These are phyloP conservation scores for Stegostoma tigrinum DNA, from an alignment of 2,113 vertebrate species.

Conservation along the genomic window DNA sequence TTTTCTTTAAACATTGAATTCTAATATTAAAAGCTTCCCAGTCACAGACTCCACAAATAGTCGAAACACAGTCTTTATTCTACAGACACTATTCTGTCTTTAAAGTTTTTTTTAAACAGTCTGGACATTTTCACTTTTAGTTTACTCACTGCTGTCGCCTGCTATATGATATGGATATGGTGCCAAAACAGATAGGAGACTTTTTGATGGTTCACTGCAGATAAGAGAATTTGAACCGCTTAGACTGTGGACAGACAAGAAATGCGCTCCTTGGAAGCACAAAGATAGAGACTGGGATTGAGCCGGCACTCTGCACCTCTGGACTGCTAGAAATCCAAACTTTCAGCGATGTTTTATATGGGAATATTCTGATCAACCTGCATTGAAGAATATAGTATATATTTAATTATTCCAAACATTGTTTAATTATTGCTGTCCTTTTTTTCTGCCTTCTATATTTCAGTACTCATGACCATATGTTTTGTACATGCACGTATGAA, in stretches of 20 bases:
- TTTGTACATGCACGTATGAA: conserved; percentile 28
- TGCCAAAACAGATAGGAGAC: conserved; percentile 36
- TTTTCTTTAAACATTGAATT: conserved; percentile 34
- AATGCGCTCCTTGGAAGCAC: conserved; percentile 27
- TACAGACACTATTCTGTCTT: conserved; percentile 3
- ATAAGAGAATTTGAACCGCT: conserved; percentile 40
- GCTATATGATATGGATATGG: conserved; percentile 26
- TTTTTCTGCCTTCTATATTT: neutral
- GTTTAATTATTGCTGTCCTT: conserved; percentile 26
- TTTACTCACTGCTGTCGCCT: conserved; percentile 27
- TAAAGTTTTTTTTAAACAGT: conserved; percentile 26
- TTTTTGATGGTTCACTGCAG: conserved; percentile 35
- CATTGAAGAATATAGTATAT: conserved; percentile 36
- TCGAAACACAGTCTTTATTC: neutral
- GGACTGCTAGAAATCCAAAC: conserved; percentile 8
- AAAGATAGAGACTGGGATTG: conserved; percentile 24
- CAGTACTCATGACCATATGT: conserved; percentile 11
- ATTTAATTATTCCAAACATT: conserved; percentile 36
- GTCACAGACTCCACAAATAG: neutral
- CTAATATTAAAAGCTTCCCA: conserved; percentile 42
- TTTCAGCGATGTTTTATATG: conserved; percentile 12
- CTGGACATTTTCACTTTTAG: conserved; percentile 20
- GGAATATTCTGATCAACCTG: conserved; percentile 22
- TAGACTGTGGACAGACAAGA: conserved; percentile 40
- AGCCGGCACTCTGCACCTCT: conserved; percentile 10